Evolutionary conservation across 1,140 invertebrate species (phyloP), one percentile per base, ranked within the genome.

Genomic region (Papilio machaon): DNA sequence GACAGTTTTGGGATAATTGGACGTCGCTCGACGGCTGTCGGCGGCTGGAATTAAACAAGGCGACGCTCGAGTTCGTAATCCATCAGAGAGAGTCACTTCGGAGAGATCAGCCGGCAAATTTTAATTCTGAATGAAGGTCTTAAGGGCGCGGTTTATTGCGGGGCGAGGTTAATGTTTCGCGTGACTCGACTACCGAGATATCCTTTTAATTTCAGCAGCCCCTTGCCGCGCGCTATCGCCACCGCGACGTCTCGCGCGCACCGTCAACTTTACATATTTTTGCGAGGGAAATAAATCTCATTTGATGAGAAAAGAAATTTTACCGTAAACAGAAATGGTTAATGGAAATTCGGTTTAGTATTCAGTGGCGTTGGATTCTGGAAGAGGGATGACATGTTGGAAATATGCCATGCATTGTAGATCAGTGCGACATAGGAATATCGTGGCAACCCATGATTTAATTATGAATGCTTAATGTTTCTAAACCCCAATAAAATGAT

Each of bases 101-200:
- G 85, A 84, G 88, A 93, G 93, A 92, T 92, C 92, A 90, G 89
- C 85, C 90, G 89, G 91, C 89, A 94, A 94, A 94, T 94, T 94
- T 94, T 94, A 94, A 94, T 94, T 94, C 91, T 88, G 89, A 91
- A 90, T 90, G 92, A 91, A 90, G 85, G 87, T 88, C 88, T 91
- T 93, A 92, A 93, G 88, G 91, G 90, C 86, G 86, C 90, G 90
- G 91, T 94, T 92, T 94, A 94, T 94, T 92, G 91, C 89, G 86
- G 87, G 86, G 85, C 78, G 84, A 91, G 92, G 88, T 91, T 94
- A 94, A 94, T 94, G 93, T 94, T 91, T 93, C 88, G 86, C 93
- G 93, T 94, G 93, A 94, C 93, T 91, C 88, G 92, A 94, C 92
- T 94, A 87, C 91, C 87, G 85, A 92, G 91, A 91, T 91, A 93